These are phyloP conservation scores for Imbricaverruca yamaguchii DNA, from an alignment of 2,888 invertebrate genomes.

Conservation along the genomic window DNA sequence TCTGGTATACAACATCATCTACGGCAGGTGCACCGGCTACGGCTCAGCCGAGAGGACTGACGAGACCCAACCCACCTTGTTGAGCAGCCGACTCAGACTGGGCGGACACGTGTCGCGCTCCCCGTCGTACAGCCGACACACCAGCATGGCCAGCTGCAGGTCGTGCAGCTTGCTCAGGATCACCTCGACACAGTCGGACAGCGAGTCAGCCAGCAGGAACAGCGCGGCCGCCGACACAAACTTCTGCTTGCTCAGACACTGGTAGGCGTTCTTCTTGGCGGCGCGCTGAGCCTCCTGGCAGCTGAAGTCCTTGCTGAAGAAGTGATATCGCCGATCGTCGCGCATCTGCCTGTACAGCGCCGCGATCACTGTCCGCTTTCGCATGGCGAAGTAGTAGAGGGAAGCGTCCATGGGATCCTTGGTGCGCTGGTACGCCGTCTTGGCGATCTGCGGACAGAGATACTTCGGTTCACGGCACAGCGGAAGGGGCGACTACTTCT, in stretches of 20 bases:
- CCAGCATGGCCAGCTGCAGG: constrained; percentile 88
- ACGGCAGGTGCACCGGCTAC: background rate
- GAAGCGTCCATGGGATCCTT: constrained; percentile 97
- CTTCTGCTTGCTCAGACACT: constrained; percentile 85
- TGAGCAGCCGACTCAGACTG: constrained; percentile 64
- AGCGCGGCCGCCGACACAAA: constrained; percentile 98
- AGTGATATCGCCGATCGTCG: constrained; percentile 86
- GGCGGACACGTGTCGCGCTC: constrained; percentile 59
- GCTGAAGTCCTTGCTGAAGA: constrained; percentile 89
- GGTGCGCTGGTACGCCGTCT: constrained; percentile 80
- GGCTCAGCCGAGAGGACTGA: background rate
- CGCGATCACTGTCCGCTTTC: constrained; percentile 93
- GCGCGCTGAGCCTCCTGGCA: constrained; percentile 95
- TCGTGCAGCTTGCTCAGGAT: constrained; percentile 83
- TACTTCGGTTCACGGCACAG: too few species aligned
- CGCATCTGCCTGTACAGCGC: constrained; percentile 81
- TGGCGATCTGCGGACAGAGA: constrained; percentile 57
- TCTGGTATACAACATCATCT: background rate
- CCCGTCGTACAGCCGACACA: constrained; percentile 74
- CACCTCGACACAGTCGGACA: constrained; percentile 93
- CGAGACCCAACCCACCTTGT: constrained; percentile 48
- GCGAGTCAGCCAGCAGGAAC: constrained; percentile 86
- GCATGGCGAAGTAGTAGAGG: constrained; percentile 94
- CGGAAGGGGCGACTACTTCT: too few species aligned
- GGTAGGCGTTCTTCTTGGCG: constrained; percentile 96